Evolutionary conservation across 2,797 vertebrate species (phyloP), one percentile per base, ranked within the genome.

Genomic region (Leptatherina wallacei): DNA sequence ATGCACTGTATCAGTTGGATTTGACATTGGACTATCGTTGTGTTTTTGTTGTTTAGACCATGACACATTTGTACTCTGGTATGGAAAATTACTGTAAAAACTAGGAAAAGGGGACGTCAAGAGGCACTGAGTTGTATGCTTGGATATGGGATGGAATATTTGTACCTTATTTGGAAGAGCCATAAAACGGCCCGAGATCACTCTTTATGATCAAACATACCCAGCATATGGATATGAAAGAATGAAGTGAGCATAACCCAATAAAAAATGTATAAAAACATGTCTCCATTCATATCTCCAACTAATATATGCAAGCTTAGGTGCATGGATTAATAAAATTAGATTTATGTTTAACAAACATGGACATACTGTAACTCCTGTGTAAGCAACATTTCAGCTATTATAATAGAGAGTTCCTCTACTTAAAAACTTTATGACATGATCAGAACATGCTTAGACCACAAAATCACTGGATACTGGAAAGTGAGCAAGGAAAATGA

Each of bases 381-480:
- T 16, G 13, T 9, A 38, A 32, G 32, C 56, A 49, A 49, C 47
- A 44, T 22, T 22, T 24, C 22, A 44, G 30, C 33, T 47, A 3
- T 29, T 11, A 3, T 58, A 56, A n/a, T 29, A n/a, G 32, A 35
- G 52, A 63, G 10, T 27, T 14, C 13, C 20, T 27, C 20, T 32
- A 22, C 56, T 56, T 33, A 55, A 16, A 22, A 69, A 78, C 65
- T 74, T 75, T n/a, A 30, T 3, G 22, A 55, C 10, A 52, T 1
- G 35, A 65, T 68, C 56, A 14, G 18, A 42, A 68, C n/a, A 44
- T 13, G n/a, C 20, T 24, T 27, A 62, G 16, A 68, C 1, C 4
- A 35, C 36, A 62, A 29, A 71, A 52, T 22, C 65, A 75, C 42
- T 36, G 61, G 61, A 62, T 42, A 30, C 40, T 12, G 38, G 44